phyloP scores from a whole-genome alignment of 2,113 vertebrate genomes.

The Dipodomys merriami region DNA sequence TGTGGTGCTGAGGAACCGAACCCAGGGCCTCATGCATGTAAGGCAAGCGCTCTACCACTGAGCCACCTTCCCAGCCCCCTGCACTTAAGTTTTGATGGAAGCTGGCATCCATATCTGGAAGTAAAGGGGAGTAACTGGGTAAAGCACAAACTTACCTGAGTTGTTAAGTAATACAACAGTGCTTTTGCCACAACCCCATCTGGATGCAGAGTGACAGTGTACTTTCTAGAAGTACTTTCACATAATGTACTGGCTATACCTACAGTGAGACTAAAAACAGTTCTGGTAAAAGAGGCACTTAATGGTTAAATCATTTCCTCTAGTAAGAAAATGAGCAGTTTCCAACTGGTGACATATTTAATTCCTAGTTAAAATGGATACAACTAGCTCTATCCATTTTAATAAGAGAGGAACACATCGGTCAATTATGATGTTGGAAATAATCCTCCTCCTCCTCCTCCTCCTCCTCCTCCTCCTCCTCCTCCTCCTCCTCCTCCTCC shows the following conservation, averaged over 20 bases:
- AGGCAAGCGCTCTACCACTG: too few species aligned
- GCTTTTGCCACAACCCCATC: background rate
- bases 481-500: too few species aligned
- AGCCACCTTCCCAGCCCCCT: too few species aligned
- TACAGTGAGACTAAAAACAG: background rate
- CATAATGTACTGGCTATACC: background rate
- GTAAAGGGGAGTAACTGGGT: background rate
- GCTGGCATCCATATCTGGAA: background rate
- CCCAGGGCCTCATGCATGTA: too few species aligned
- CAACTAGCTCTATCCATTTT: background rate
- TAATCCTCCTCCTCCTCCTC: background rate
- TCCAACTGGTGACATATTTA: background rate
- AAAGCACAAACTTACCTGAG: background rate
- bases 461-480: too few species aligned
- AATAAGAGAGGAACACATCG: background rate
- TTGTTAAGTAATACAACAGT: background rate
- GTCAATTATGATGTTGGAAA: background rate
- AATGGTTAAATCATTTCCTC: background rate
- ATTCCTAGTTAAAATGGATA: background rate
- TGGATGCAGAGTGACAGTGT: background rate
- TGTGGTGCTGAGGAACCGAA: too few species aligned
- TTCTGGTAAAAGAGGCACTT: background rate
- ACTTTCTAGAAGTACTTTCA: background rate
- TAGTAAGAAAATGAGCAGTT: background rate
- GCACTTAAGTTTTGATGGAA: background rate